Evolutionary conservation across 2,797 vertebrate species (phyloP).

Genomic region (Pteronotus mesoamericanus): DNA sequence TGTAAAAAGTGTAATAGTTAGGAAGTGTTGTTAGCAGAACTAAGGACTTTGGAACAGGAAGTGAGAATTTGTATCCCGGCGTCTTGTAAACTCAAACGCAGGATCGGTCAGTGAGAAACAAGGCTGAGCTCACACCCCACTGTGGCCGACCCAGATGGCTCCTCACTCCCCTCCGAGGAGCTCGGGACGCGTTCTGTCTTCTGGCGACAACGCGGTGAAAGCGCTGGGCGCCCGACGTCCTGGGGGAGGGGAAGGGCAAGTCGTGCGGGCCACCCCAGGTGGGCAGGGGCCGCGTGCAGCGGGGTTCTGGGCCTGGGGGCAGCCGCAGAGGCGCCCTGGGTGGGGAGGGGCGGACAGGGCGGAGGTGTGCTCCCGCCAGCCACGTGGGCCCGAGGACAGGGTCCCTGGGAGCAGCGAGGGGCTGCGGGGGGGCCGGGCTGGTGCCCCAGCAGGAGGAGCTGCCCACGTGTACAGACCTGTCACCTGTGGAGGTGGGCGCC

Average conservation of each 20-base stretch:
- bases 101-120: no score
- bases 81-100: background rate
- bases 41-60: no score
- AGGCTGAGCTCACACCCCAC: no score
- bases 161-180: background rate
- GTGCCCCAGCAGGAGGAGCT: background rate
- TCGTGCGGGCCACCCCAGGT: background rate
- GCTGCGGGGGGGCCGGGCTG: background rate
- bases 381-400: background rate
- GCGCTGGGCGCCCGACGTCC: background rate
- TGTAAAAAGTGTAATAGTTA: background rate
- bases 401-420: background rate
- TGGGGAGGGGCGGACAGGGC: no score
- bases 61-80: background rate
- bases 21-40: background rate
- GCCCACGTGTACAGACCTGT: rapidly evolving
- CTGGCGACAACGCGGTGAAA: background rate
- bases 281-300: background rate
- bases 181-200: background rate
- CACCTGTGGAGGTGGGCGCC: background rate
- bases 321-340: background rate
- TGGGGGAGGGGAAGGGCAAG: background rate
- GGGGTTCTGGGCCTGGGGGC: background rate
- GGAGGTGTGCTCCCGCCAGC: background rate
- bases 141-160: background rate